Evolutionary conservation across 2,113 vertebrate genomes (phyloP).

Genomic region (Proteles cristata): DNA sequence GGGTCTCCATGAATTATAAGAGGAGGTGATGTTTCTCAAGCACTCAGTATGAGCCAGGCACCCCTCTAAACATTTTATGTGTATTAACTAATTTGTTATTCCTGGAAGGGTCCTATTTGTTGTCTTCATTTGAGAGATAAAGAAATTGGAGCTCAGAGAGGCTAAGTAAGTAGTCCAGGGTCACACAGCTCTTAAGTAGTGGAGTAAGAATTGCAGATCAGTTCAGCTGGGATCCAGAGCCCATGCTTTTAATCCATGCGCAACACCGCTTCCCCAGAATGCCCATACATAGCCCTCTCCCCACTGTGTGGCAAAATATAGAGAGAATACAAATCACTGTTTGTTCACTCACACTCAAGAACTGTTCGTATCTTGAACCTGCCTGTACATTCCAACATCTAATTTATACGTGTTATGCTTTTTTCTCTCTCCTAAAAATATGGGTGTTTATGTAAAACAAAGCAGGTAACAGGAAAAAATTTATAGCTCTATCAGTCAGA

Average conservation of each 20-base stretch:
- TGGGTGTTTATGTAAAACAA: not conserved
- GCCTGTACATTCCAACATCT: not conserved
- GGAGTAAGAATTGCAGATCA: not conserved
- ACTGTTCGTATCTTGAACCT: not conserved
- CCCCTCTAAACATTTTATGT: not conserved
- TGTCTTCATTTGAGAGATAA: not conserved
- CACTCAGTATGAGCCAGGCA: not conserved
- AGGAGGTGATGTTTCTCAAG: not conserved
- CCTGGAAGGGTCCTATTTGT: not conserved
- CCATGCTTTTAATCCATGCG: not conserved
- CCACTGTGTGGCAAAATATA: fast-evolving
- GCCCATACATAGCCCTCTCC: not conserved
- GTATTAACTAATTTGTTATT: not conserved
- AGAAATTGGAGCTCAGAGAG: not conserved
- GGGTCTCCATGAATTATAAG: not conserved
- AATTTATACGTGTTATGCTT: not conserved
- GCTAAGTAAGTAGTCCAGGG: not conserved
- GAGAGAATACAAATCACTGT: not conserved
- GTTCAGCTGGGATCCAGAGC: not conserved
- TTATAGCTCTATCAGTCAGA: not conserved
- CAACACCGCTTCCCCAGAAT: not conserved
- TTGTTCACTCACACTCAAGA: not conserved
- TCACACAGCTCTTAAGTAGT: not conserved
- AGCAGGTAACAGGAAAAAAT: not conserved
- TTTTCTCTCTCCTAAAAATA: not conserved